These are phyloP conservation scores for Euura saliciscinereae DNA, from an alignment of 1,140 invertebrate species.

Conservation along the genomic window DNA sequence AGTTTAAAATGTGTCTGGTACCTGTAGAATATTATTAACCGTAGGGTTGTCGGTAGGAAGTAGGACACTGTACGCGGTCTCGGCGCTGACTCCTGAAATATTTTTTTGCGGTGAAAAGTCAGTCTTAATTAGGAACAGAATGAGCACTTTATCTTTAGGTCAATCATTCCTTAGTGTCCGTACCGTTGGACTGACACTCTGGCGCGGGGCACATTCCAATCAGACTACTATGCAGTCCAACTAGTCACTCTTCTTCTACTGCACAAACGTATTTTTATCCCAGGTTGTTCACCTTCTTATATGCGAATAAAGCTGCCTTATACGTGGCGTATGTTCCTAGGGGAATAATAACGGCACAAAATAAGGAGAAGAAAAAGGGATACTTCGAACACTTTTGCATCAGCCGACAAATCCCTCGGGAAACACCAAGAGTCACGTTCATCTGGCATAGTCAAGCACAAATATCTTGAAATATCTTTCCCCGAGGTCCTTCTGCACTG, in stretches of 20 bases:
- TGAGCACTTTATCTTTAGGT: conserved; percentile 52
- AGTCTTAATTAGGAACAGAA: conserved; percentile 50
- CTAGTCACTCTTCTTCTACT: conserved; percentile 23
- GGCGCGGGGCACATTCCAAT: conserved; percentile 52
- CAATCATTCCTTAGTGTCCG: conserved; percentile 45
- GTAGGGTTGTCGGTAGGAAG: conserved; percentile 30
- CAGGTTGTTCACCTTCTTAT: conserved; percentile 57
- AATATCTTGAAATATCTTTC: background rate
- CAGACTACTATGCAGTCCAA: conserved; percentile 45
- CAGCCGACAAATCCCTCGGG: background rate
- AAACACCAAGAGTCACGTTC: background rate
- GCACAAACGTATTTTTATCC: conserved; percentile 54
- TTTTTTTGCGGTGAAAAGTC: conserved; percentile 46
- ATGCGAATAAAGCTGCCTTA: conserved; percentile 35
- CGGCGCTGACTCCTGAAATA: conserved; percentile 22
- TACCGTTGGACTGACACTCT: conserved; percentile 38
- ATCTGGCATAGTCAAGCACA: background rate
- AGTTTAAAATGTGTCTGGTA: too few relatives aligned
- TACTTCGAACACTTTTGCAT: background rate
- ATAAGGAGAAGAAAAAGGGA: background rate
- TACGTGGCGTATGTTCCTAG: background rate
- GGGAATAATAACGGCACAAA: background rate
- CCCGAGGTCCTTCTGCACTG: background rate
- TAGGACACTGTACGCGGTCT: conserved; percentile 29
- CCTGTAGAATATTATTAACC: too few relatives aligned